These are phyloP conservation scores for Eurytoma adleriae DNA, from an alignment of 2,888 invertebrate genomes.

Conservation along the genomic window DNA sequence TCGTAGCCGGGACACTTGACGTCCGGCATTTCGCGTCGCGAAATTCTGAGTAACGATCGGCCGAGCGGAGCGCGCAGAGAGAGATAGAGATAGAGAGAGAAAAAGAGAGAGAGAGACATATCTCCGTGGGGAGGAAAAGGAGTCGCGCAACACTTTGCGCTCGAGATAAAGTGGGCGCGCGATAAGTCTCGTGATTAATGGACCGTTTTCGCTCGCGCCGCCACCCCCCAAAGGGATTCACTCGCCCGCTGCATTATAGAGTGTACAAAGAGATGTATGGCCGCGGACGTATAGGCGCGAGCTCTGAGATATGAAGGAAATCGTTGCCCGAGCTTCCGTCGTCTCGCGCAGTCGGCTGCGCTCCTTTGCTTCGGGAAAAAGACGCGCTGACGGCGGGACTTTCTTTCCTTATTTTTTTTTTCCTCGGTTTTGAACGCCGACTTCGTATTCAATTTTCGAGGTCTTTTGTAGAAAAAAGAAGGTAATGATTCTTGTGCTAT, in stretches of 20 bases:
- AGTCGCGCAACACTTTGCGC: slow-evolving; percentile 21
- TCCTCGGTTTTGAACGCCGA: too few species aligned
- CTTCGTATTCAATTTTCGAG: too few species aligned
- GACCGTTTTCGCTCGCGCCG: not conserved
- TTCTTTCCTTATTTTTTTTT: not conserved
- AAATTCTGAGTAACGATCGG: slow-evolving; percentile 31
- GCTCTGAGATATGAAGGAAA: not conserved
- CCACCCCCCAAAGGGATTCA: not conserved
- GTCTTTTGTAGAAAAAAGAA: too few species aligned
- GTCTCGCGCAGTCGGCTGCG: not conserved
- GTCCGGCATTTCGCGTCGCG: slow-evolving; percentile 22
- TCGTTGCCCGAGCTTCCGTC: not conserved
- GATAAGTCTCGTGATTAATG: slow-evolving; percentile 52
- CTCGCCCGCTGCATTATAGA: not conserved
- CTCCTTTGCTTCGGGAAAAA: not conserved
- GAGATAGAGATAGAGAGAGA: not conserved
- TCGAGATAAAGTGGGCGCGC: slow-evolving; percentile 27
- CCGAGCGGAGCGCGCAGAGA: not conserved
- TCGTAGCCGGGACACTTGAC: slow-evolving; percentile 17
- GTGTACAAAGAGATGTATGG: not conserved
- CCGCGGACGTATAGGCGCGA: not conserved
- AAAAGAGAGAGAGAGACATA: not conserved
- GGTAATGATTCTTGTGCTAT: too few species aligned
- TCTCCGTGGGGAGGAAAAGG: not conserved
- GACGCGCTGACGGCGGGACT: not conserved